phyloP scores from a whole-genome alignment of 2,113 vertebrate species.

The Halcyon senegalensis region DNA sequence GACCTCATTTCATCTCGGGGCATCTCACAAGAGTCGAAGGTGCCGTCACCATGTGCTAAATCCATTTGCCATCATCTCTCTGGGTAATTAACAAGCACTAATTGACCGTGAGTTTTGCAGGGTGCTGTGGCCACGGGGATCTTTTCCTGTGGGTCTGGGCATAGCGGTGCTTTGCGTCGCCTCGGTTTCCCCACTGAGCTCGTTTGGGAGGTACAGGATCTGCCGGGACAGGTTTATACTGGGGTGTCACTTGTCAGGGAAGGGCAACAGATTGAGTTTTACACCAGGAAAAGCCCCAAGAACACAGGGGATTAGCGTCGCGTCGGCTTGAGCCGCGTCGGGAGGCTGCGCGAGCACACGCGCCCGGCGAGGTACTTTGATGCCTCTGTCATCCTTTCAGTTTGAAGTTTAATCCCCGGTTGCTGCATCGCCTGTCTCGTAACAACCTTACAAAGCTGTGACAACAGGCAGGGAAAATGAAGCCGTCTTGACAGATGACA shows the following conservation, averaged over 20 bases:
- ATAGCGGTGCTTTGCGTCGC: not conserved
- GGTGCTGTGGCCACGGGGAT: not conserved
- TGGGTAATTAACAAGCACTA: not conserved
- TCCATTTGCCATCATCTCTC: not conserved
- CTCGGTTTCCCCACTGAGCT: not conserved
- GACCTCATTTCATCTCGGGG: not conserved
- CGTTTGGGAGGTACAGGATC: not conserved
- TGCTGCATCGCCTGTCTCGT: not conserved
- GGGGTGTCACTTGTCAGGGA: not conserved
- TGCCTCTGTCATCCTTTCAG: not conserved
- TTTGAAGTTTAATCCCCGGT: conserved; percentile 3
- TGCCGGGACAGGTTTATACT: not conserved
- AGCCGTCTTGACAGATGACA: not conserved
- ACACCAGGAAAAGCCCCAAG: not conserved
- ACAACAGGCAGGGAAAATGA: not conserved
- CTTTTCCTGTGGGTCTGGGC: not conserved
- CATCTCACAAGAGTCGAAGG: not conserved
- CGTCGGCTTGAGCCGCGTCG: not conserved
- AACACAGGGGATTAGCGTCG: not conserved
- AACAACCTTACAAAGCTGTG: not conserved
- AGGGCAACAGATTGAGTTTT: not conserved
- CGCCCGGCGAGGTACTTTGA: not conserved
- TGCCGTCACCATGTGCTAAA: not conserved
- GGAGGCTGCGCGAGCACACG: not conserved
- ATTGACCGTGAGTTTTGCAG: not conserved